A percentile compares a stretch with the other conserved stretches of the same genome.
Evolutionary conservation across 2,888 invertebrate genomes (phyloP).

Genomic region (Piscicola geometra): DNA sequence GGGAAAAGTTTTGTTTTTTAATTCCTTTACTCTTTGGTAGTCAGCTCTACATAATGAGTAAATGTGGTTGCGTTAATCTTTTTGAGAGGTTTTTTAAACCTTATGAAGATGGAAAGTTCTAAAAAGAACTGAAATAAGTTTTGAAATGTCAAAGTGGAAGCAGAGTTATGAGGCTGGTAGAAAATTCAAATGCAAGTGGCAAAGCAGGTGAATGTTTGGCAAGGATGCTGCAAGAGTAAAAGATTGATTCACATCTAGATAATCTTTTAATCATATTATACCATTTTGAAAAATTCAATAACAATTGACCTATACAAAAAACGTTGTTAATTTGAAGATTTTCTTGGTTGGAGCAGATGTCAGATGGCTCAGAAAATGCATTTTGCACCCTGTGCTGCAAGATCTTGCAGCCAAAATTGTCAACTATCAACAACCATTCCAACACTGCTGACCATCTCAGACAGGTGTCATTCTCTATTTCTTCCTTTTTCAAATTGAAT

Average conservation of each 20-base stretch:
- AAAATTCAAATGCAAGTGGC: conserved; percentile 28
- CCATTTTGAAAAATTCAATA: background rate
- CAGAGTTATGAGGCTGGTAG: conserved; percentile 27
- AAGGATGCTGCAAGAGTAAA: too few relatives aligned
- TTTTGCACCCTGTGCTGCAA: conserved; percentile 30
- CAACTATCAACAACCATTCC: conserved; percentile 27
- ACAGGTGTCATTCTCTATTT: conserved; percentile 12
- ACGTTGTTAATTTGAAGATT: background rate
- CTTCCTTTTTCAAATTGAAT: too few relatives aligned
- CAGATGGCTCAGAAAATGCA: conserved; percentile 31
- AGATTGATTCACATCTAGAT: too few relatives aligned
- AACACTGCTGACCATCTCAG: conserved; percentile 29
- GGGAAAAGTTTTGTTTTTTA: too few relatives aligned
- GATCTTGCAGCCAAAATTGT: conserved; percentile 30
- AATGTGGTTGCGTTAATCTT: too few relatives aligned
- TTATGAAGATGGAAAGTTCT: too few relatives aligned
- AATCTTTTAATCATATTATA: background rate
- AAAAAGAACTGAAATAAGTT: too few relatives aligned
- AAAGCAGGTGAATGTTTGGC: background rate
- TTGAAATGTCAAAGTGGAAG: conserved; percentile 34
- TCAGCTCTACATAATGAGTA: too few relatives aligned
- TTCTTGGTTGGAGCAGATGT: conserved; percentile 31
- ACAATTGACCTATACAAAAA: background rate
- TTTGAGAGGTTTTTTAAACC: too few relatives aligned
- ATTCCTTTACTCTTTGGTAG: too few relatives aligned